Conservation (phyloP, 2,797 vertebrate genomes). For the Chaetophractus vellerosus region DNA sequence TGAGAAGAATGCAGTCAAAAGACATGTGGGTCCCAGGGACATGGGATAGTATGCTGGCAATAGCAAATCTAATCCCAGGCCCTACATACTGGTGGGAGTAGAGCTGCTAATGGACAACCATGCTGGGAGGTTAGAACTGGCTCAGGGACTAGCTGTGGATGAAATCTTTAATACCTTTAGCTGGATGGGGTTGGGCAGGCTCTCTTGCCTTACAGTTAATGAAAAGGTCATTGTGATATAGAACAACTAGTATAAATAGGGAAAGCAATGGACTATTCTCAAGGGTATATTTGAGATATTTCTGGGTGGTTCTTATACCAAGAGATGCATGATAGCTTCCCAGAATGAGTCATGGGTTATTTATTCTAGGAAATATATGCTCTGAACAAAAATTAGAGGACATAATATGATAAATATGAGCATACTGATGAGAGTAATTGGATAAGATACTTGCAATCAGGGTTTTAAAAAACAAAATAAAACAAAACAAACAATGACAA, state of each 20-base stretch:
- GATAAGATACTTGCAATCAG: not conserved
- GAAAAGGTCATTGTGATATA: conserved; percentile 13
- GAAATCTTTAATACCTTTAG: conserved; percentile 31
- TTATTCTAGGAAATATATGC: conserved; percentile 32
- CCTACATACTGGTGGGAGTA: not conserved
- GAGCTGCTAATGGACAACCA: not conserved
- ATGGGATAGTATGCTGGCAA: not conserved
- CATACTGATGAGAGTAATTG: conserved; percentile 32
- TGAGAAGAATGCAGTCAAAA: not conserved
- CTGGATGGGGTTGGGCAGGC: not conserved
- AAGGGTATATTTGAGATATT: conserved; percentile 26
- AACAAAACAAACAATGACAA: too few relatives aligned
- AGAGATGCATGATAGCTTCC: conserved; percentile 15
- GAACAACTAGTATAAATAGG: not conserved
- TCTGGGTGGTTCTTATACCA: not conserved
- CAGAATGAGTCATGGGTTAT: conserved; percentile 18
- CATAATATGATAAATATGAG: not conserved
- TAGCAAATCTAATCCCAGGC: not conserved
- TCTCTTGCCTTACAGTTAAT: not conserved
- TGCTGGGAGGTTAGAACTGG: not conserved
- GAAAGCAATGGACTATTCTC: not conserved
- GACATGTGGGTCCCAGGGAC: not conserved
- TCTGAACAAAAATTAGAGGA: conserved; percentile 33
- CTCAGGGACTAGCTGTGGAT: not conserved
- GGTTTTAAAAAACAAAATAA: not conserved